Evolutionary conservation across 2,888 invertebrate species (phyloP), one percentile per base, ranked within the genome.

Genomic region (Rhingia rostrata): DNA sequence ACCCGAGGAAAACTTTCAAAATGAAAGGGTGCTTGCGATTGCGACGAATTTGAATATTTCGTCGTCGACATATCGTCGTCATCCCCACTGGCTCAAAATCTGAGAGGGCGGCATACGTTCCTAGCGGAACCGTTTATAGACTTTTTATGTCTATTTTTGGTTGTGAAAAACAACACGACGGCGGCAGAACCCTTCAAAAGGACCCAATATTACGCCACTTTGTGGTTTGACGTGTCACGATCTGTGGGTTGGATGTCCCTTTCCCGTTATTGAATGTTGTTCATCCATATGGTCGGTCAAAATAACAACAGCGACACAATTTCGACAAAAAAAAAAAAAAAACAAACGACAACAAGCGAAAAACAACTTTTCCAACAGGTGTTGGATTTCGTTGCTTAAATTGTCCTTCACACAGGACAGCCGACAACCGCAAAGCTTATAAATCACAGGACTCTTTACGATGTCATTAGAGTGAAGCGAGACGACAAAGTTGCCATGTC

Each of bases 231-330:
- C 60, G 70, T 58, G 22, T 2, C 22, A 22, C 22, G 51, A 64
- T 78, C 72, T 51, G 69, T n/a, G 22, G 22, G 22, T 22, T n/a
- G 14, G 41, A 10, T 22, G 69, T 75, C 74, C 66, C 37, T 69
- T 64, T 63, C 60, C 66, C 22, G 22, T 22, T 78, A 80, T 84
- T 74, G 80, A 66, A 66, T 43, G 53, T 80, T 84, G 84, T 84
- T 84, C 84, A 74, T 70, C 84, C 84, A 84, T 84, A 70, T 84
- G 84, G 39, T 51, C 70, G 80, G 80, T 60, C 80, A 84, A 69
- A 45, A 64, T 3, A 49, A 45, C 35, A 32, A 54, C 60, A 39
- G 54, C 54, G 30, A 41, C 4, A 30, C 22, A 32, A 61, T 12
- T 63, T n/a, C 35, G 45, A 2, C 22, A 22, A 45, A 43, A 56